Evolutionary conservation across 2,888 invertebrate species (phyloP).

Genomic region (Syritta pipiens): DNA sequence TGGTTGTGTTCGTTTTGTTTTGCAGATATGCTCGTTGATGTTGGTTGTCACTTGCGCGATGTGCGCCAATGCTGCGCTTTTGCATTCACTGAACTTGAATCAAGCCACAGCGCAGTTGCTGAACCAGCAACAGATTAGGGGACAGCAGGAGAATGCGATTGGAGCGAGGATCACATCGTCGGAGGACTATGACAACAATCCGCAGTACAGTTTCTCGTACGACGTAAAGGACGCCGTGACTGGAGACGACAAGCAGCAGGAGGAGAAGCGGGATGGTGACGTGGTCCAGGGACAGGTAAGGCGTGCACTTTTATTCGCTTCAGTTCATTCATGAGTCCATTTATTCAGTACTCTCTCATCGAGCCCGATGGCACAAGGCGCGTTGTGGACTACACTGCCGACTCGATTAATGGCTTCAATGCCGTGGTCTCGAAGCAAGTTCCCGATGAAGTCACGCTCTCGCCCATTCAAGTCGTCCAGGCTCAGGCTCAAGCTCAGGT

Average conservation of each 20-base stretch:
- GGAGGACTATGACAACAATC: slow-evolving; percentile 72
- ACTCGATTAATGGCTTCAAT: slow-evolving; percentile 69
- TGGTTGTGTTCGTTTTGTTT: slow-evolving; percentile 1
- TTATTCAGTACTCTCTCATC: slow-evolving; percentile 67
- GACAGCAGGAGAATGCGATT: slow-evolving; percentile 71
- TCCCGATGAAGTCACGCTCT: slow-evolving; percentile 45
- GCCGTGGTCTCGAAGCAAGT: slow-evolving; percentile 67
- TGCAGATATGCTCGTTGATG: slow-evolving; percentile 46
- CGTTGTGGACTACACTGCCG: slow-evolving; percentile 70
- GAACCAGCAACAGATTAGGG: slow-evolving; percentile 66
- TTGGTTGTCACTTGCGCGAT: slow-evolving; percentile 46
- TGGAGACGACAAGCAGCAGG: slow-evolving; percentile 72
- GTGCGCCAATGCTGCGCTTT: slow-evolving; percentile 42
- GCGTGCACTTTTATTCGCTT: neutral
- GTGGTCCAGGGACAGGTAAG: slow-evolving; percentile 71
- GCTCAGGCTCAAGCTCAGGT: slow-evolving; percentile 56
- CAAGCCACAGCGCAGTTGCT: slow-evolving; percentile 58
- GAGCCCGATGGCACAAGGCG: slow-evolving; percentile 70
- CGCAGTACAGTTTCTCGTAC: slow-evolving; percentile 71
- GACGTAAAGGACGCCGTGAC: slow-evolving; percentile 72
- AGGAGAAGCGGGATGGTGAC: slow-evolving; percentile 72
- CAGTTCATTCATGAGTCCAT: neutral
- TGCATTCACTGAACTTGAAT: slow-evolving; percentile 74
- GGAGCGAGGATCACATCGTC: slow-evolving; percentile 72
- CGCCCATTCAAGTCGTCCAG: slow-evolving; percentile 47